Evolutionary conservation across 2,113 vertebrate species (phyloP), one percentile per base, ranked within the genome.

Genomic region (Illadopsis cleaveri): DNA sequence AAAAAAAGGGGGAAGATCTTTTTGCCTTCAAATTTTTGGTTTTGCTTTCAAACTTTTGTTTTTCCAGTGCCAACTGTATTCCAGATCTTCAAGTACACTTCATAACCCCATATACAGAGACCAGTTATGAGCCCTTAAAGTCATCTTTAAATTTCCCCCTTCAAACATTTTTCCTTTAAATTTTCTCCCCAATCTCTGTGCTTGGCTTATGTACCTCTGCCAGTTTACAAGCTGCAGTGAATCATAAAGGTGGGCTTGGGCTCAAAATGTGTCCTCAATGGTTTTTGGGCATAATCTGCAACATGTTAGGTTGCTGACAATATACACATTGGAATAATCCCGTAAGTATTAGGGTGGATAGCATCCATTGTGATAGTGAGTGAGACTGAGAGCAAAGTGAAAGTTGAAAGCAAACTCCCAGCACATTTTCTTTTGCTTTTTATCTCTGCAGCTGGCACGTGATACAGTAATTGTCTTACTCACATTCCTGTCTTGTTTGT

Each of bases 1-100:
- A 44, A 53, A 44, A 7, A 24, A 4, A 23, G 1, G 5, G 4
- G 8, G 3, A 15, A 53, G 18, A 47, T 44, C 1, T 22, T 51
- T 77, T 31, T 57, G 12, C 19, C 78, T 90, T 57, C 33, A 35
- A 57, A 19, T 44, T 21, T 45, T 3, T 42, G 3, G 20, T 42
- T 76, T 30, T 53, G 11, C 19, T 58, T 58, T 61, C 58, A 61
- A 28, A n/a, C 30, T 54, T 56, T 3, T 42, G 3, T 38, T 90
- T 85, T 82, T 45, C 51, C 31, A 58, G 23, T 48, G 44, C 20
- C 17, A 54, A 4, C 20, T 57, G 6, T 50, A 77, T 54, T 79
- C 30, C 27, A 70, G 20, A 53, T 68, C 31, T 92, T 53, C 44
- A 82, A 31, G 27, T 7, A 92, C 20, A 62, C 22, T 86, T 79